Evolutionary conservation across 2,113 vertebrate species (phyloP), one percentile per base, ranked within the genome.

Genomic region (Clarias magur): DNA sequence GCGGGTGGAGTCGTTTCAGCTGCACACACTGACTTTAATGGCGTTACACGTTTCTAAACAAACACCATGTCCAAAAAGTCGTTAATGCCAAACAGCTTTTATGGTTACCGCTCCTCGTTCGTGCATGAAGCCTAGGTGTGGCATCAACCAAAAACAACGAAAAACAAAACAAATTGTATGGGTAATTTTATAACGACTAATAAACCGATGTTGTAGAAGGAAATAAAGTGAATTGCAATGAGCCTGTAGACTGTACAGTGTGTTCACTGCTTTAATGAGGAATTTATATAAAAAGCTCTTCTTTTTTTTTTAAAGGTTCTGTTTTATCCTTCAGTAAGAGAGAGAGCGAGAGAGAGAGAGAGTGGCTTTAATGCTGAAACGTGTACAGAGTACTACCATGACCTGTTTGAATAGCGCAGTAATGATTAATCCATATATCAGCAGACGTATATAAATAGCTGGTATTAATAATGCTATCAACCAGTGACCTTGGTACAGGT

Each of bases 31-130:
- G 82, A 60, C 65, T 65, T 86, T 84, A 48, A 88, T 82, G 73
- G 21, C 73, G 75, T 83, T 60, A 76, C 59, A 82, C 70, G 16
- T 60, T 81, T 84, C 72, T 54, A 80, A 17, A 86, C 80, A 90
- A 86, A 90, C 87, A 86, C 42, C 79, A 57, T 38, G 84, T 67
- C 60, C n/a, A 34, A 21, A 82, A 68, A 63, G 34, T 27, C 53
- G 76, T 60, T 34, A 1, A 59, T 34, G 34, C 27, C 27, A 6
- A 15, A 30, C 16, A 56, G 25, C 4, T 59, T 59, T 80, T 12
- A 30, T 0, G 54, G 27, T 83, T 65, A 72, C 57, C 48, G 30
- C 12, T 83, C 53, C 48, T 67, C 53, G 19, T 78, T 73, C 65
- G 57, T 59, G 3, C 48, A 23, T 12, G 11, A 23, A 21, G 38